Evolutionary conservation across 2,113 vertebrate genomes (phyloP).

Genomic region (Oostethus manadensis): DNA sequence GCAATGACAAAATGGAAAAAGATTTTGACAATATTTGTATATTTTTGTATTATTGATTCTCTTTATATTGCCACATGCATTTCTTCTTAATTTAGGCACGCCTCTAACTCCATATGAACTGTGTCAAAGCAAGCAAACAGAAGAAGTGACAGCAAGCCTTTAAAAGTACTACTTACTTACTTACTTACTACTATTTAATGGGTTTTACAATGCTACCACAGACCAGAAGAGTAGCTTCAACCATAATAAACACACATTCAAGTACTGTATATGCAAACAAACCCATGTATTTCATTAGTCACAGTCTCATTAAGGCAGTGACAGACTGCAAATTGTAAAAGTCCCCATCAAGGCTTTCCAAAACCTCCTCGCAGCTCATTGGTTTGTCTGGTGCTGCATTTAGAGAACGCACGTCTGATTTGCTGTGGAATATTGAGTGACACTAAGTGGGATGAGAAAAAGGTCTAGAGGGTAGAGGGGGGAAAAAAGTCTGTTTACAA

Average conservation of each 20-base stretch:
- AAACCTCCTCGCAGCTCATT: constrained; percentile 35
- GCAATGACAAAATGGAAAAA: too few relatives aligned
- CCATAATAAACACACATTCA: not conserved
- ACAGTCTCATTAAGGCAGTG: constrained; percentile 16
- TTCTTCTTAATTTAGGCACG: too few relatives aligned
- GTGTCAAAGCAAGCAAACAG: too few relatives aligned
- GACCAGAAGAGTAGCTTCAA: not conserved
- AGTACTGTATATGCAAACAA: not conserved
- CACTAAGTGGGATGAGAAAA: constrained; percentile 5
- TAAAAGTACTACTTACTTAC: too few relatives aligned
- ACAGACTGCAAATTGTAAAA: constrained; percentile 20
- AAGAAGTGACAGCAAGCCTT: not conserved
- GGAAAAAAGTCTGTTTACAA: constrained; percentile 51
- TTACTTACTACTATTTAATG: not conserved
- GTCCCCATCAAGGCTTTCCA: constrained; percentile 35
- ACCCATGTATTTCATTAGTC: not conserved
- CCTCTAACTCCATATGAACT: too few relatives aligned
- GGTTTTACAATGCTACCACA: not conserved
- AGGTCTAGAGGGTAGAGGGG: constrained; percentile 7
- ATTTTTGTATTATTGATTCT: too few relatives aligned
- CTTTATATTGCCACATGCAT: too few relatives aligned
- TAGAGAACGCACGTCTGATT: constrained; percentile 35
- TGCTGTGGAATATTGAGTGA: constrained; percentile 32
- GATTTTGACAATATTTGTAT: too few relatives aligned
- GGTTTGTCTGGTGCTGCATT: constrained; percentile 58